Conservation (phyloP, 2,888 invertebrate genomes). For the Sphinx pinastri region DNA sequence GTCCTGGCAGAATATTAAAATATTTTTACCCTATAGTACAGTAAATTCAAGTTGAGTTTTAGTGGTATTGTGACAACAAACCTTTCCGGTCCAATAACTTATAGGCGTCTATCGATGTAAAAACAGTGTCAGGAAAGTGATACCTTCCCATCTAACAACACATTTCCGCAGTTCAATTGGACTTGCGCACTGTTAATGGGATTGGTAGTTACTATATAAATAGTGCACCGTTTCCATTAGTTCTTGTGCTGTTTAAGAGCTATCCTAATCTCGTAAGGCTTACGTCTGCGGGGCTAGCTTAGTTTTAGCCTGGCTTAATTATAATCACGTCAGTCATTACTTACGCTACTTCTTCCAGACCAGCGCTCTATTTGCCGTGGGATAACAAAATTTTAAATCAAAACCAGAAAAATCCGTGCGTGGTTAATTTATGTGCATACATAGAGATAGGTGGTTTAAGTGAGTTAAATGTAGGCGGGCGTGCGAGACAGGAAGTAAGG, state of each 20-base stretch:
- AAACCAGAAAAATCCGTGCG: neutral
- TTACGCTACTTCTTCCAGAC: neutral
- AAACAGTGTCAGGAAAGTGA: neutral
- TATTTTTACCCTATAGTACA: too few relatives aligned
- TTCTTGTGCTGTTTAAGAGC: neutral
- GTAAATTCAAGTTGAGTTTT: too few relatives aligned
- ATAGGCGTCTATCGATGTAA: too few relatives aligned
- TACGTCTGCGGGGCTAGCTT: neutral
- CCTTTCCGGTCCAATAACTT: too few relatives aligned
- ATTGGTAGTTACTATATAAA: conserved; percentile 3
- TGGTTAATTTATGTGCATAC: conserved; percentile 20
- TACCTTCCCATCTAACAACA: neutral
- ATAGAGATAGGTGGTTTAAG: conserved; percentile 20
- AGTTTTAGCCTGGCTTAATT: neutral
- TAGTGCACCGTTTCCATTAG: neutral
- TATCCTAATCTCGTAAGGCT: neutral
- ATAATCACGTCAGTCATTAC: neutral
- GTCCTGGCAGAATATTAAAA: too few relatives aligned
- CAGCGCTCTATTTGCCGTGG: too few relatives aligned
- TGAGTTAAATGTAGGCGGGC: conserved; percentile 26
- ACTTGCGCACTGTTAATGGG: neutral
- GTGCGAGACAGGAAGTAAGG: conserved; percentile 31
- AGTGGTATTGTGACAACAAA: too few relatives aligned
- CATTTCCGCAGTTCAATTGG: neutral
- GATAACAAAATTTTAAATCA: neutral